A percentile compares a stretch with the other conserved stretches of the same genome.
phyloP scores from a whole-genome alignment of 2,797 vertebrate species.

The Spheniscus humboldti region DNA sequence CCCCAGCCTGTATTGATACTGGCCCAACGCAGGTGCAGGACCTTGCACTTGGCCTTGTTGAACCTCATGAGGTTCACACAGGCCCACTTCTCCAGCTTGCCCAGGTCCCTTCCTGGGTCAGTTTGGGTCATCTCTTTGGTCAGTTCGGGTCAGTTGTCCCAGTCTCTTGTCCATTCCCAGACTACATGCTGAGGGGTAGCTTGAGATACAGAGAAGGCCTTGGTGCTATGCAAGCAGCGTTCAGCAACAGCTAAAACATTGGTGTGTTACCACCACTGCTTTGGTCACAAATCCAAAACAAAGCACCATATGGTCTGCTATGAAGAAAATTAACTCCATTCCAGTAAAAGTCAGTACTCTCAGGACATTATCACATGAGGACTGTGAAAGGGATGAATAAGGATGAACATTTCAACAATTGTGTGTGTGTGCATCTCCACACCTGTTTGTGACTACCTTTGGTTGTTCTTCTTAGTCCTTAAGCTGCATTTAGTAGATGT shows the following conservation, averaged over 20 bases:
- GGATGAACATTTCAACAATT: neutral
- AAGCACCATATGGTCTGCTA: neutral
- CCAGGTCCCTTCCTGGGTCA: too few species aligned
- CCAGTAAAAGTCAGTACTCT: neutral
- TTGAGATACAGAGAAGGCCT: neutral
- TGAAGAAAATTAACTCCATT: neutral
- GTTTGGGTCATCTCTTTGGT: neutral
- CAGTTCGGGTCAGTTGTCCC: rapidly evolving
- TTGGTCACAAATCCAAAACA: neutral
- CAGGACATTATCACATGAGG: neutral
- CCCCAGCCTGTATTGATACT: too few species aligned
- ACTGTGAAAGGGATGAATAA: neutral
- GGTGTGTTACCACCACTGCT: neutral
- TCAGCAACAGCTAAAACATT: neutral
- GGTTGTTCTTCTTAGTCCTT: neutral
- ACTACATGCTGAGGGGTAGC: neutral
- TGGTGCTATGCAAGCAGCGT: neutral
- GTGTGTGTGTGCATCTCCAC: neutral
- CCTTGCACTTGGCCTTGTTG: too few species aligned
- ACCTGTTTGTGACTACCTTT: neutral
- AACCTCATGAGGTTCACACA: too few species aligned
- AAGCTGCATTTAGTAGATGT: neutral
- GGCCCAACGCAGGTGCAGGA: too few species aligned
- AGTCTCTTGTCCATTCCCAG: neutral
- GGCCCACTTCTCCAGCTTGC: too few species aligned